Percentiles rank a stretch among this genome's conserved stretches.
These are phyloP conservation scores for Myiozetetes cayanensis DNA, from an alignment of 2,113 vertebrate genomes.

Conservation along the genomic window DNA sequence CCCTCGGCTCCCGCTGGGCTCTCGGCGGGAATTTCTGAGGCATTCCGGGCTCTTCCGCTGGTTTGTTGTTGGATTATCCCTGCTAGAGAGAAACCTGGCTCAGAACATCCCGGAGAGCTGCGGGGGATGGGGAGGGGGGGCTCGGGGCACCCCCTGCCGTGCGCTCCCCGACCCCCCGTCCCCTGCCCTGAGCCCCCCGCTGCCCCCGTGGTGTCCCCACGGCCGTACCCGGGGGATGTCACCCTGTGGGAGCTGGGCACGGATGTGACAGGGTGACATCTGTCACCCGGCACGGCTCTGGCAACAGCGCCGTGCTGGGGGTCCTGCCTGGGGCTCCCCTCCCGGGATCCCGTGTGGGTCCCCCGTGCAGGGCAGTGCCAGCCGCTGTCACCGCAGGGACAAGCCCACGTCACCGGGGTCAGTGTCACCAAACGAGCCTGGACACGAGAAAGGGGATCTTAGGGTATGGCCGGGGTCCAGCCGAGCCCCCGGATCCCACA, in stretches of 20 bases:
- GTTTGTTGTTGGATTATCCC: background rate
- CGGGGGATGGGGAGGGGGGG: fast-evolving
- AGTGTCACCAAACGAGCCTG: fast-evolving
- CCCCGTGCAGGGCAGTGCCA: background rate
- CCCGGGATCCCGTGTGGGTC: background rate
- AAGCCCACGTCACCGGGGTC: fast-evolving
- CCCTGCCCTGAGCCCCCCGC: background rate
- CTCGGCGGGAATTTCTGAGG: background rate
- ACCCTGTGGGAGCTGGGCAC: fast-evolving
- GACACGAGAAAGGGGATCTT: background rate
- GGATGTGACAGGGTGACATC: background rate
- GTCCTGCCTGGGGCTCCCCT: background rate
- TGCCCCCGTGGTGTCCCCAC: fast-evolving
- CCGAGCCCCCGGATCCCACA: background rate
- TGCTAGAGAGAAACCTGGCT: background rate
- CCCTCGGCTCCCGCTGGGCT: background rate
- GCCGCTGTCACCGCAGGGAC: background rate
- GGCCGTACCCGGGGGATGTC: background rate
- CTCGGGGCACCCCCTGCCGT: fast-evolving
- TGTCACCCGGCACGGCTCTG: background rate
- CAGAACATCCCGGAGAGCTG: fast-evolving
- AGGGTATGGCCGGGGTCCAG: background rate
- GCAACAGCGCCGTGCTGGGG: background rate
- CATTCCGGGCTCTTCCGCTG: background rate
- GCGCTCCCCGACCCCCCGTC: too few species aligned